A percentile compares a stretch with the other conserved stretches of the same genome.
phyloP scores from a whole-genome alignment of 2,113 vertebrate species.

The Phocoena phocoena region DNA sequence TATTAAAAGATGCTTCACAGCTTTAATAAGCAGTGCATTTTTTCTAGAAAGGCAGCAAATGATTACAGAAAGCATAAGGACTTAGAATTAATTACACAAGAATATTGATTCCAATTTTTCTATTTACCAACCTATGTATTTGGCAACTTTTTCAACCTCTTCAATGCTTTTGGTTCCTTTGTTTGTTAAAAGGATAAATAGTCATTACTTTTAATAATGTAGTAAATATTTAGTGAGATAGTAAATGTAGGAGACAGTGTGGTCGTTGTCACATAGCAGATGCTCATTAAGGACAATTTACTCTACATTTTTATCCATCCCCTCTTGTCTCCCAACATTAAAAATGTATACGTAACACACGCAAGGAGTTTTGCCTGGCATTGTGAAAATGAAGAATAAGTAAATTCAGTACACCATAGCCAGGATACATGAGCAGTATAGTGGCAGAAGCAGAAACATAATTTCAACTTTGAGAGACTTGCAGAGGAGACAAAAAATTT shows the following conservation, averaged over 20 bases:
- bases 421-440: accelerated
- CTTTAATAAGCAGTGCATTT: neutral
- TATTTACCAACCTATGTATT: neutral
- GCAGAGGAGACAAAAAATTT: neutral
- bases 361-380: neutral
- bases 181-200: neutral
- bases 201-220: neutral
- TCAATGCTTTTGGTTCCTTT: neutral
- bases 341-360: neutral
- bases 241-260: neutral
- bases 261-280: neutral
- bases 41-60: neutral
- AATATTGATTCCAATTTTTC: neutral
- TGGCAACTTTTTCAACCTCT: neutral
- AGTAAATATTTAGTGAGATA: neutral
- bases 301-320: accelerated
- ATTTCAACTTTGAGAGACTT: neutral
- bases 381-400: neutral
- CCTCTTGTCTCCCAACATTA: neutral
- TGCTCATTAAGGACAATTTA: neutral
- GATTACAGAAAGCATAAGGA: neutral
- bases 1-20: neutral
- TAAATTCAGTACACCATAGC: too few relatives aligned
- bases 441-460: neutral
- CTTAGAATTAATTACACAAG: neutral